These are phyloP conservation scores for Prionailurus bengalensis DNA, from an alignment of 2,113 vertebrate species.

Conservation along the genomic window DNA sequence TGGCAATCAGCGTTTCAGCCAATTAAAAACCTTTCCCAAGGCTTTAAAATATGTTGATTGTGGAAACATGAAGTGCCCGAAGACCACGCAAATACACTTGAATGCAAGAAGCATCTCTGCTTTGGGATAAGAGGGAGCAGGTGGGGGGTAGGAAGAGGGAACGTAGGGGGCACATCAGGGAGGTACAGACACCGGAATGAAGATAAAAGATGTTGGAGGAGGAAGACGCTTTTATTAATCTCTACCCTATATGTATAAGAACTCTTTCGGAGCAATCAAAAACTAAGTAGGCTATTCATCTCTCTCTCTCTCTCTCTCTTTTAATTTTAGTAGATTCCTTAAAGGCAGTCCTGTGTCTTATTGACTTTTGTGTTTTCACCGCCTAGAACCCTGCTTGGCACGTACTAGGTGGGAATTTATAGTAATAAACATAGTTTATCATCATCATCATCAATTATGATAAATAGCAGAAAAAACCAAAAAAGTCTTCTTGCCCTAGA, in stretches of 20 bases:
- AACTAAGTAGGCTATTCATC: background rate
- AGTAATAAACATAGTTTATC: background rate
- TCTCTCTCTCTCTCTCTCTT: background rate
- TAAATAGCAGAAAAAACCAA: background rate
- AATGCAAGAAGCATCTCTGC: conserved; percentile 44
- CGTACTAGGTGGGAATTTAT: background rate
- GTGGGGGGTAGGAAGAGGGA: background rate
- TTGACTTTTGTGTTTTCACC: background rate
- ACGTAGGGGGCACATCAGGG: background rate
- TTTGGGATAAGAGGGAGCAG: background rate
- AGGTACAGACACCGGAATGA: background rate
- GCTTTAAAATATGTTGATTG: conserved; percentile 84
- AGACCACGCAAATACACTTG: conserved; percentile 69
- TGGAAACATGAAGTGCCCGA: conserved; percentile 68
- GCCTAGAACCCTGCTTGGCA: background rate
- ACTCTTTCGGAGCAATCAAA: background rate
- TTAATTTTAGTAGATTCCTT: background rate
- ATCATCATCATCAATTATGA: background rate
- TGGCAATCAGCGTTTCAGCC: conserved; percentile 86
- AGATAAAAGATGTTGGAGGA: background rate
- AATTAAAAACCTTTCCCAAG: conserved; percentile 83
- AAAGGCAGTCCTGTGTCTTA: background rate
- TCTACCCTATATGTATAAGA: background rate
- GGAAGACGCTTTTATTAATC: background rate
- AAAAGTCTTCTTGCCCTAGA: background rate